These are phyloP conservation scores for Spea multiplicata DNA, from an alignment of 2,113 vertebrate species.

Conservation along the genomic window DNA sequence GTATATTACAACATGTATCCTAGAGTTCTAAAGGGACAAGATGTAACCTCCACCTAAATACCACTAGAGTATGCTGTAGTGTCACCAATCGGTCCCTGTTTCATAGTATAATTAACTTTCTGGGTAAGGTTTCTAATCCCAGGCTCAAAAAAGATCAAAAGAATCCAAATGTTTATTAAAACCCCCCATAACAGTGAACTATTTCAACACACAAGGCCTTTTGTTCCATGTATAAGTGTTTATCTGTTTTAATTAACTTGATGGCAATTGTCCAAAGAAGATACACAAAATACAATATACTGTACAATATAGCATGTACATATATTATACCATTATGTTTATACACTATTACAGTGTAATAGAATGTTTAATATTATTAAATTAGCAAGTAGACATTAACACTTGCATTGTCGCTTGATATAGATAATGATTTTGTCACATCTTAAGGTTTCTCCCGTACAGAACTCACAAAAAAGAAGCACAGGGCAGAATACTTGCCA, in stretches of 20 bases:
- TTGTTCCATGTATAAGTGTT: conserved; percentile 27
- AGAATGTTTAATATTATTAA: conserved; percentile 26
- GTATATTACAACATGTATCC: too few species aligned
- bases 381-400: too few species aligned
- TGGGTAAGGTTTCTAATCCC: conserved; percentile 36
- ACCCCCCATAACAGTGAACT: conserved; percentile 10
- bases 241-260: conserved; percentile 30
- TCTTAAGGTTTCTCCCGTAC: too few species aligned
- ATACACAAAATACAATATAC: conserved; percentile 27
- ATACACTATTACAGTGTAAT: neutral
- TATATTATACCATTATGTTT: too few species aligned
- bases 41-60: conserved; percentile 16
- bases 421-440: too few species aligned
- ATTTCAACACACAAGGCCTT: conserved; percentile 18
- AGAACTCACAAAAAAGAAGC: too few species aligned
- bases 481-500: too few species aligned
- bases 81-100: conserved; percentile 51
- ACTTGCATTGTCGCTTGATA: too few species aligned
- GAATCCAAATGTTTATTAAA: conserved; percentile 33
- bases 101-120: conserved; percentile 25
- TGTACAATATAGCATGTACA: too few species aligned
- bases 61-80: conserved; percentile 72
- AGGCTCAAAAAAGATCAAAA: conserved; percentile 39
- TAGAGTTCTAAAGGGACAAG: neutral
- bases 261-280: conserved; percentile 13